A percentile compares a stretch with the other conserved stretches of the same genome.
Evolutionary conservation across 1,140 invertebrate species (phyloP).

Genomic region (Lasaia peninsularis): DNA sequence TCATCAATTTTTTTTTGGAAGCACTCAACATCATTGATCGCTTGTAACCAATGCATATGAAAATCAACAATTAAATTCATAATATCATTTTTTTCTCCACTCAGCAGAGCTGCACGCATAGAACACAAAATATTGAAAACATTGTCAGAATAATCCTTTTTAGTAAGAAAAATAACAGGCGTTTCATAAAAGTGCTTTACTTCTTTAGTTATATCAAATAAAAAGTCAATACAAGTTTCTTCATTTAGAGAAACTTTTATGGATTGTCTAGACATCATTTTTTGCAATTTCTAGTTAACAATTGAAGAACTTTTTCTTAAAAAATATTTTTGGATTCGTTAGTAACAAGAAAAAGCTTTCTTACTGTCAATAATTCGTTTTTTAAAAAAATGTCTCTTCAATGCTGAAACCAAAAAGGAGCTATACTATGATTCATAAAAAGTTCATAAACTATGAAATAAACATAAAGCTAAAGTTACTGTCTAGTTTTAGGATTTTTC

Average conservation of each 20-base stretch:
- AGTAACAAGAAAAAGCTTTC: too few species aligned
- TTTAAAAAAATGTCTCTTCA: too few species aligned
- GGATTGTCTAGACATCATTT: conserved; percentile 23
- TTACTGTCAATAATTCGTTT: too few species aligned
- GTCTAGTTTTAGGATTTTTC: too few species aligned
- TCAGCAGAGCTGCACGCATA: conserved; percentile 40
- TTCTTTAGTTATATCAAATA: conserved; percentile 58
- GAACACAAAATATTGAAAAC: conserved; percentile 55
- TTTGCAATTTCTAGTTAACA: neutral
- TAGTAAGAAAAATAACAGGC: conserved; percentile 56
- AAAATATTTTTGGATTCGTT: too few species aligned
- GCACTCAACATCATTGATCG: conserved; percentile 54
- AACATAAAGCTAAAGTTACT: too few species aligned
- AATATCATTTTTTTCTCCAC: conserved; percentile 38
- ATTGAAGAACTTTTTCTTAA: too few species aligned
- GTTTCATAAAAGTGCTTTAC: conserved; percentile 63
- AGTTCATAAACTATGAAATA: too few species aligned
- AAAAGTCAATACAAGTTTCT: conserved; percentile 37
- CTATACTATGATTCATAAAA: too few species aligned
- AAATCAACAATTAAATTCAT: conserved; percentile 56
- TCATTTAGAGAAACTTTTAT: conserved; percentile 28
- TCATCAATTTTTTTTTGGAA: conserved; percentile 43
- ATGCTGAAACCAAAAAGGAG: too few species aligned
- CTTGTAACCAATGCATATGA: conserved; percentile 59
- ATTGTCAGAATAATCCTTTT: conserved; percentile 55